Evolutionary conservation across 2,888 invertebrate genomes (phyloP), one percentile per base, ranked within the genome.

Genomic region (Augochlorella aurata): DNA sequence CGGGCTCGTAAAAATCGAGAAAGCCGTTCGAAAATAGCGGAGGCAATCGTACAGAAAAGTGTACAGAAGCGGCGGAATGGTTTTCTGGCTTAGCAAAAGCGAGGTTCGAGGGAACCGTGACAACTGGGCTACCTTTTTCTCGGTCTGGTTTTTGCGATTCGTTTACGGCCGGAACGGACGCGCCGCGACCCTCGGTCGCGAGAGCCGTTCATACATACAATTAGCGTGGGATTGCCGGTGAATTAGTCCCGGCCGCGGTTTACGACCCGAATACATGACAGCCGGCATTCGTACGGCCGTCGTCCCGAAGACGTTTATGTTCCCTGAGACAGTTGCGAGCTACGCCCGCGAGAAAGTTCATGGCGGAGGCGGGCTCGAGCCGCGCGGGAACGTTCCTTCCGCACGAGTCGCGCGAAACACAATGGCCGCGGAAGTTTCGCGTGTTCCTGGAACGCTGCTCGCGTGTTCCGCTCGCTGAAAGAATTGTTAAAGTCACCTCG

Each of bases 151-250:
- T 67, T 78, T 78, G 24, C 63, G 73, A 65, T 75, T 54, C 68
- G 71, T 78, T 86, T 78, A 76, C 75, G 49, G 50, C 47, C 45
- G 54, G 10, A 45, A n/a, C n/a, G 45, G 44, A 66, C 72, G 10
- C 78, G 38, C 8, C 67, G 58, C n/a, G 66, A 29, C 45, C 54
- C 49, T 76, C n/a, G 44, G 70, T 77, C 76, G 65, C 74, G 82
- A 77, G 65, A 77, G 65, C 74, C 77, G 73, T 83, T 87, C 85
- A 79, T 88, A 86, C 86, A 79, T 86, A 79, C 77, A 83, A 88
- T 87, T 87, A 88, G 83, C 81, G 83, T 79, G 82, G 82, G 88
- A 81, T 79, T 78, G 82, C 45, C 68, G 71, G 69, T 76, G 81
- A 88, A 88, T 88, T 86, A 85, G 82, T 70, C 45, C 21, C 79